Evolutionary conservation across 2,113 vertebrate species (phyloP).

Genomic region (Clarias gariepinus): DNA sequence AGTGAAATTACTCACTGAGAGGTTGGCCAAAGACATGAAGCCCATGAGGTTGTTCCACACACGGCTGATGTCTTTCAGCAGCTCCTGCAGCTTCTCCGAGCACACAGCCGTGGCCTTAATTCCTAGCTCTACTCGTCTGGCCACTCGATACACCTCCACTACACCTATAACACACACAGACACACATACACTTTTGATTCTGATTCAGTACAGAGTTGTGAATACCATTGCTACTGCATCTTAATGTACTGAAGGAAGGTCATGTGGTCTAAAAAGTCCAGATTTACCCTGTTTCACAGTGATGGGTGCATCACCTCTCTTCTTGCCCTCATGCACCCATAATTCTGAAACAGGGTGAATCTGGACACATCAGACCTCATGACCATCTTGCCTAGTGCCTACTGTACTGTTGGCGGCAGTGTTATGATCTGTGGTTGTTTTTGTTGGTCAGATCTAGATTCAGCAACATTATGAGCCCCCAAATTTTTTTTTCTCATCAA

Average conservation of each 20-base stretch:
- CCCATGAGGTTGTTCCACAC: slow-evolving; percentile 97
- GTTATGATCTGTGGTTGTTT: too few relatives aligned
- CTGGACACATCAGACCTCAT: too few relatives aligned
- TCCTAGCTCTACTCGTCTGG: slow-evolving; percentile 91
- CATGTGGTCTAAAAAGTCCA: too few relatives aligned
- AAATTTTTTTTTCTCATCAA: too few relatives aligned
- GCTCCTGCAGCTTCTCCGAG: slow-evolving; percentile 91
- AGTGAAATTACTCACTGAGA: slow-evolving; percentile 79
- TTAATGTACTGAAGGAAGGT: not conserved
- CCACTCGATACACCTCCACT: slow-evolving; percentile 94
- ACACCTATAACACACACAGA: slow-evolving; percentile 77
- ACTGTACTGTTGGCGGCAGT: too few relatives aligned
- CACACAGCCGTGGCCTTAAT: slow-evolving; percentile 96
- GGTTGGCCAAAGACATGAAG: slow-evolving; percentile 95
- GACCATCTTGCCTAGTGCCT: too few relatives aligned
- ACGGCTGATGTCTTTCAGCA: slow-evolving; percentile 93
- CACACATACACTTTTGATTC: not conserved
- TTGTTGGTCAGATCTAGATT: too few relatives aligned
- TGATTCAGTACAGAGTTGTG: not conserved
- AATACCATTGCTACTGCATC: not conserved
- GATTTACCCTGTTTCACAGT: too few relatives aligned
- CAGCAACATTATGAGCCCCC: too few relatives aligned
- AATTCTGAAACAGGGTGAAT: too few relatives aligned
- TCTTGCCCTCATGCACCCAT: too few relatives aligned
- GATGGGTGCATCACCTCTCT: too few relatives aligned